A percentile compares a stretch with the other conserved stretches of the same genome.
These are phyloP conservation scores for Noctua janthe DNA, from an alignment of 2,888 invertebrate genomes.

Conservation along the genomic window DNA sequence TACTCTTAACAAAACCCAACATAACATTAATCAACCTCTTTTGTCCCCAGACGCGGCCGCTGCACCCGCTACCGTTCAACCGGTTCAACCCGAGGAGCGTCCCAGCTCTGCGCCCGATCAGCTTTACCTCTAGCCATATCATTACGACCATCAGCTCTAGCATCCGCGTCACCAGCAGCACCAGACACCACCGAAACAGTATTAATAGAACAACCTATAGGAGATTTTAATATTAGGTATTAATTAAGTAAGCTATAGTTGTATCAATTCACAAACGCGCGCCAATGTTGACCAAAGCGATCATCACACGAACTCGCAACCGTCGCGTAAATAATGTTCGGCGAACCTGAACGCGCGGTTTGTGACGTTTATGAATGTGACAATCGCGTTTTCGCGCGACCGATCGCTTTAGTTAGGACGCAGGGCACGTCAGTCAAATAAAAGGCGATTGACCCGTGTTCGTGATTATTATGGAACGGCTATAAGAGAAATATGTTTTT, in stretches of 20 bases:
- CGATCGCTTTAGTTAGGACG: neutral
- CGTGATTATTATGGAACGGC: neutral
- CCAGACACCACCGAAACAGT: conserved; percentile 83
- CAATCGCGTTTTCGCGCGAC: neutral
- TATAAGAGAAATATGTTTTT: neutral
- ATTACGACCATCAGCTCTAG: conserved; percentile 91
- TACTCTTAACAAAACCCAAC: neutral
- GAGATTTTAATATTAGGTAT: conserved; percentile 80
- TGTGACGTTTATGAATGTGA: neutral
- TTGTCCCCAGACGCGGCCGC: conserved; percentile 91
- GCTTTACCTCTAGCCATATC: conserved; percentile 94
- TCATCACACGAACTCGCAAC: neutral
- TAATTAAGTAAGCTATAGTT: conserved; percentile 58
- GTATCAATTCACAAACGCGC: neutral
- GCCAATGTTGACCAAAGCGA: neutral
- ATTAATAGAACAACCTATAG: conserved; percentile 79
- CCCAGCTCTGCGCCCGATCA: conserved; percentile 93
- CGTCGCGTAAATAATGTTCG: neutral
- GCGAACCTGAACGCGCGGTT: neutral
- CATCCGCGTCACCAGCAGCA: conserved; percentile 74
- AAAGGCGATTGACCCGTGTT: neutral
- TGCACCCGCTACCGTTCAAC: conserved; percentile 93
- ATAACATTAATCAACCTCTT: neutral
- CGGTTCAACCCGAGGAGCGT: conserved; percentile 92
- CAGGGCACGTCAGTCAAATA: neutral